Evolutionary conservation across 2,113 vertebrate species (phyloP).

Genomic region (Irena cyanogastra): DNA sequence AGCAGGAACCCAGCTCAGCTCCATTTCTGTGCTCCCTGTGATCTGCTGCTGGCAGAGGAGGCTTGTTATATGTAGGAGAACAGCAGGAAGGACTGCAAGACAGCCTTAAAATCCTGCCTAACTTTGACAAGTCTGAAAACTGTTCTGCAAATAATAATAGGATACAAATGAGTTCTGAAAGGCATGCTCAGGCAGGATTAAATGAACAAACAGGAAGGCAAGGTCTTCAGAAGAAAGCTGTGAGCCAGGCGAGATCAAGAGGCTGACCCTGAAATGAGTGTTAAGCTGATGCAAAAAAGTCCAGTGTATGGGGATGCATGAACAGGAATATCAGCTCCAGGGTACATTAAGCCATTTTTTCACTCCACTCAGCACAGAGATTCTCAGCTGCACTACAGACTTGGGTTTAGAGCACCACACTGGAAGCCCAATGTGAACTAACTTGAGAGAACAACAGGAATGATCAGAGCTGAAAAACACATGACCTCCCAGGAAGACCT

Average conservation of each 20-base stretch:
- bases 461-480: neutral
- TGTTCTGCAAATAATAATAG: neutral
- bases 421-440: neutral
- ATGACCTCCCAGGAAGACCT: neutral
- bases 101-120: neutral
- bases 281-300: neutral
- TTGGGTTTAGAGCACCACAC: neutral
- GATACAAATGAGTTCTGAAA: neutral
- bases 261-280: neutral
- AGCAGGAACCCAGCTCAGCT: neutral
- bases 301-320: neutral
- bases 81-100: neutral
- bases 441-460: neutral
- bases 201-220: neutral
- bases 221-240: neutral
- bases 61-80: neutral
- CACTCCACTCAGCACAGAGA: neutral
- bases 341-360: neutral
- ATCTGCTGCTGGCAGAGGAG: neutral
- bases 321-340: neutral
- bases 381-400: neutral
- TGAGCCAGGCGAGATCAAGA: neutral
- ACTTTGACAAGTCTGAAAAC: neutral
- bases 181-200: neutral
- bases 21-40: neutral